Evolutionary conservation across 1,140 invertebrate species (phyloP).

Genomic region (Drosophila mojavensis): DNA sequence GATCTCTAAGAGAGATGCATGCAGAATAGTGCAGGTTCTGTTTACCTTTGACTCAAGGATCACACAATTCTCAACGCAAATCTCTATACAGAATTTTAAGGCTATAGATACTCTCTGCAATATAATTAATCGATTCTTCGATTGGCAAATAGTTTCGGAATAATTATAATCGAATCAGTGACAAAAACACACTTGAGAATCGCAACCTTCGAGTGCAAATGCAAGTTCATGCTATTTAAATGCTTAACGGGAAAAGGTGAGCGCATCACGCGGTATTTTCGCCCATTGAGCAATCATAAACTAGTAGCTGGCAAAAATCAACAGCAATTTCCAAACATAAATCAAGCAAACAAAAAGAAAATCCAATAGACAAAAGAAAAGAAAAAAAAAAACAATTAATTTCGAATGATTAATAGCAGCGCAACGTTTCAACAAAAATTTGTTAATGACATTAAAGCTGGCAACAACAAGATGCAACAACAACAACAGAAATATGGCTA

Average conservation of each 20-base stretch:
- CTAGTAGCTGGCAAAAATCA: conserved; percentile 28
- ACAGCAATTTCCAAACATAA: conserved; percentile 50
- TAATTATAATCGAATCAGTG: conserved; percentile 38
- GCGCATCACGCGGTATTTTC: conserved; percentile 13
- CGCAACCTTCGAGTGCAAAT: neutral
- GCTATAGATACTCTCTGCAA: neutral
- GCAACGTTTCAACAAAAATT: conserved; percentile 66
- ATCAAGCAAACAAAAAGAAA: conserved; percentile 77
- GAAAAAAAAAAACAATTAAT: conserved; percentile 56
- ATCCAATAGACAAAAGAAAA: conserved; percentile 43
- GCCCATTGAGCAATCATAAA: conserved; percentile 46
- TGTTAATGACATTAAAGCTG: conserved; percentile 74
- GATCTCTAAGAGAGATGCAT: too few species aligned
- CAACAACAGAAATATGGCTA: conserved; percentile 11
- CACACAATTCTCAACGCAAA: too few species aligned
- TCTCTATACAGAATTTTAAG: neutral
- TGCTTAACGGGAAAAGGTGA: conserved; percentile 42
- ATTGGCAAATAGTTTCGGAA: neutral
- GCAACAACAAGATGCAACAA: conserved; percentile 7
- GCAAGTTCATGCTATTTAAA: conserved; percentile 72
- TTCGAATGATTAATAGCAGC: conserved; percentile 75
- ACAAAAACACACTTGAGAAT: conserved; percentile 4
- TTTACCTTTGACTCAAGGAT: too few species aligned
- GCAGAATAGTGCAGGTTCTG: too few species aligned
- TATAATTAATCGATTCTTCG: neutral